phyloP scores from a whole-genome alignment of 2,888 invertebrate species.

The Unio pictorum region DNA sequence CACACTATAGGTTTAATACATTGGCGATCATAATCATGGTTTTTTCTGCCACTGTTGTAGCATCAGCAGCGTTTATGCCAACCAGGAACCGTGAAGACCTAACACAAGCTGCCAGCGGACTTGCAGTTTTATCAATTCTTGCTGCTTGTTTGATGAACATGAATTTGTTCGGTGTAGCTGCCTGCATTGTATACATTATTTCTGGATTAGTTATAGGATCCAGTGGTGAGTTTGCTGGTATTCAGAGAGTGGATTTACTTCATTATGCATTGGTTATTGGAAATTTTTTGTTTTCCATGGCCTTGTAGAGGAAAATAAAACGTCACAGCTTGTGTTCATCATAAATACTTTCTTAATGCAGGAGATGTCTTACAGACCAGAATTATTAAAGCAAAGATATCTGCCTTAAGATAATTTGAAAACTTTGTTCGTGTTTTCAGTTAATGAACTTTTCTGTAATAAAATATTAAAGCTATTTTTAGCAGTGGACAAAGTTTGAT shows the following conservation, averaged over 20 bases:
- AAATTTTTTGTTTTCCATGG: constrained; percentile 50
- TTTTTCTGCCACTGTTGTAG: constrained; percentile 37
- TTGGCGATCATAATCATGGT: constrained; percentile 51
- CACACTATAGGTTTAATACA: constrained; percentile 33
- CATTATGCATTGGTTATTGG: constrained; percentile 60
- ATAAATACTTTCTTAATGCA: no score
- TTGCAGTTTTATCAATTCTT: constrained; percentile 58
- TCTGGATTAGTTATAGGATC: constrained; percentile 56
- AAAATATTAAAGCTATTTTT: no score
- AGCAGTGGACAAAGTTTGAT: no score
- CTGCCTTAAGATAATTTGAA: no score
- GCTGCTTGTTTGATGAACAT: constrained; percentile 38
- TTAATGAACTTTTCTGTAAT: no score
- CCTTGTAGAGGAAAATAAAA: constrained; percentile 12
- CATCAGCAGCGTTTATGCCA: constrained; percentile 42
- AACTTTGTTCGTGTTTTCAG: no score
- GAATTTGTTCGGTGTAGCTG: constrained; percentile 54
- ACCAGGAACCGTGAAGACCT: constrained; percentile 39
- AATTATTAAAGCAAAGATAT: no score
- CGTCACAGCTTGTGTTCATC: no score
- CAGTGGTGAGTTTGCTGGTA: constrained; percentile 45
- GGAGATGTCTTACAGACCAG: no score
- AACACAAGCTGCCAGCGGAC: constrained; percentile 56
- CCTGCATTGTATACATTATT: constrained; percentile 49
- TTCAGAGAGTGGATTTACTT: constrained; percentile 59